Percentiles rank a stretch among this genome's conserved stretches.
Evolutionary conservation across 1,140 invertebrate species (phyloP).

Genomic region (Artemia franciscana): DNA sequence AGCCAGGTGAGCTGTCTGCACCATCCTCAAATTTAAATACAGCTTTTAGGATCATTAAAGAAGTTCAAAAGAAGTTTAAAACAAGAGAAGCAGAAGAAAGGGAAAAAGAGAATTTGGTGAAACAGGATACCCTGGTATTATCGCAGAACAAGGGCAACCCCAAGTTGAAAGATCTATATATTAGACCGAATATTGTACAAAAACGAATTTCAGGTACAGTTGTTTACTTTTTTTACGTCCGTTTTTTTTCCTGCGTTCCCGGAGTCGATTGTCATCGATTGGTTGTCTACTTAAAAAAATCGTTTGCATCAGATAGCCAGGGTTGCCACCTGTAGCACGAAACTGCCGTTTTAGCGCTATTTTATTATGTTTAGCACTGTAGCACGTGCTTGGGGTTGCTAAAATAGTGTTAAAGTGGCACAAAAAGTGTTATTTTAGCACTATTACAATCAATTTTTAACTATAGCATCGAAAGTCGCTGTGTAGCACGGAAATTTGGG

Average conservation of each 20-base stretch:
- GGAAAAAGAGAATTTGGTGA: slow-evolving; percentile 93
- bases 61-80: slow-evolving; percentile 97
- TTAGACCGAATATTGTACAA: slow-evolving; percentile 91
- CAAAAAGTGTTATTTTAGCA: too few relatives aligned
- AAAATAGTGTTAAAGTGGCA: too few relatives aligned
- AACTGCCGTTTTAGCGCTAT: too few relatives aligned
- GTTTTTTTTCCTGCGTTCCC: not conserved
- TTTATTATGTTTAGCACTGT: too few relatives aligned
- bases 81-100: slow-evolving; percentile 92
- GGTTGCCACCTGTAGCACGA: too few relatives aligned
- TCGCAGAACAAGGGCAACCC: slow-evolving; percentile 93
- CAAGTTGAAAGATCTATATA: slow-evolving; percentile 93
- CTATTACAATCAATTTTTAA: too few relatives aligned
- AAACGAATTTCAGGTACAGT: slow-evolving; percentile 69
- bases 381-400: too few relatives aligned
- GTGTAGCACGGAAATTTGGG: too few relatives aligned
- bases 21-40: slow-evolving; percentile 90
- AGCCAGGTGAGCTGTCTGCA: slow-evolving; percentile 82
- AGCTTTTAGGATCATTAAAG: slow-evolving; percentile 90
- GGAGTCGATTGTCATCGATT: not conserved
- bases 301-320: too few relatives aligned
- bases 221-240: not conserved
- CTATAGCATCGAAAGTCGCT: too few relatives aligned
- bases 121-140: slow-evolving; percentile 90
- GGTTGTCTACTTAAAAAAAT: too few relatives aligned